phyloP scores from a whole-genome alignment of 2,888 invertebrate genomes.

The Lymantria monacha region DNA sequence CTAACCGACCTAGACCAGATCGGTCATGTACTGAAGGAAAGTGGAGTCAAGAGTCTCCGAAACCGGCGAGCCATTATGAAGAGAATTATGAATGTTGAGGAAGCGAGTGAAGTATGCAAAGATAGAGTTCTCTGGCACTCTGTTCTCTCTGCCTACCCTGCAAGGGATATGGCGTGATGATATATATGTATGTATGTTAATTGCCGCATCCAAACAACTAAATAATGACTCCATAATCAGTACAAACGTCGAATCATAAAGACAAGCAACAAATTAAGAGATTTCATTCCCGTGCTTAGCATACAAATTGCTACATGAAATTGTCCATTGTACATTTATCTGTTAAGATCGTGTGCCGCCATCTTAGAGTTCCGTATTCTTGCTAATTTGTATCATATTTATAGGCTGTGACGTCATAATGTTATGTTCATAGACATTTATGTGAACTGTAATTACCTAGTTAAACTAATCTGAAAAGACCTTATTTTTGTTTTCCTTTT shows the following conservation, averaged over 20 bases:
- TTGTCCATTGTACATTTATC: constrained; percentile 62
- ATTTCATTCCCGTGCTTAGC: constrained; percentile 66
- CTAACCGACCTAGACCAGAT: no score
- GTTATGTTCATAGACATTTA: constrained; percentile 11
- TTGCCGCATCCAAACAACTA: constrained; percentile 26
- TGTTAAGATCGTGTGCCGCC: constrained; percentile 34
- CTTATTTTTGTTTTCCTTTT: not conserved
- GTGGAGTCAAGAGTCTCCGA: no score
- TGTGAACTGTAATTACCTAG: constrained; percentile 2
- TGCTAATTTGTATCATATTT: constrained; percentile 29
- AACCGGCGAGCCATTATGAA: no score
- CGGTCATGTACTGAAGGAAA: no score
- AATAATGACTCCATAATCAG: constrained; percentile 6
- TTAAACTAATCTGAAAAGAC: not conserved
- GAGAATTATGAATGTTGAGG: no score
- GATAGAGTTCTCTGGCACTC: no score
- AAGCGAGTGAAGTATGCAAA: no score
- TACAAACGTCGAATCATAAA: constrained; percentile 49
- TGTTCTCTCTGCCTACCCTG: no score
- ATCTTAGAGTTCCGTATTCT: constrained; percentile 50
- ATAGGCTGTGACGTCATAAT: constrained; percentile 19
- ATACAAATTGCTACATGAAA: constrained; percentile 74
- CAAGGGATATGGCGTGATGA: no score
- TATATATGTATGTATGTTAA: no score
- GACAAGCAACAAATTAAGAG: constrained; percentile 65